These are phyloP conservation scores for Vicugna pacos DNA, from an alignment of 2,113 vertebrate genomes.

Conservation along the genomic window DNA sequence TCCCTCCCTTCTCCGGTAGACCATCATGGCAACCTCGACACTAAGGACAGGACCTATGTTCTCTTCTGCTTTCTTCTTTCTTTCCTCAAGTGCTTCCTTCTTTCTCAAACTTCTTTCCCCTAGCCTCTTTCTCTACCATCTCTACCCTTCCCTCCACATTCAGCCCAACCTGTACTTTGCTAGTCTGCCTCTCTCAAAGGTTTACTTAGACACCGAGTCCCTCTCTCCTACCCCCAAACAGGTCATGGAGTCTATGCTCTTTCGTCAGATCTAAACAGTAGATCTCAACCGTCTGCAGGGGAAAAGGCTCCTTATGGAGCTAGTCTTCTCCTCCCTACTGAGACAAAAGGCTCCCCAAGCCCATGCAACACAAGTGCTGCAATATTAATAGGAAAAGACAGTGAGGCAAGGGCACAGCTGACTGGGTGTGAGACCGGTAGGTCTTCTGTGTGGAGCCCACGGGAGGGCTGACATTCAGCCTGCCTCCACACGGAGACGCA, in stretches of 20 bases:
- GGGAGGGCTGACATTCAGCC: conserved; percentile 83
- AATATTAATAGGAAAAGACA: conserved; percentile 73
- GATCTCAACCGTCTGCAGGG: neutral
- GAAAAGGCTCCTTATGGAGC: neutral
- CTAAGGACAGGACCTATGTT: neutral
- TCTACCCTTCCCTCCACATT: neutral
- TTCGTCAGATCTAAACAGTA: neutral
- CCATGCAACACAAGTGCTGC: conserved; percentile 61
- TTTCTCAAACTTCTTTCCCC: neutral
- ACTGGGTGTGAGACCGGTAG: conserved; percentile 70
- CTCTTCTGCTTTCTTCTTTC: neutral
- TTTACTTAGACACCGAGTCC: neutral
- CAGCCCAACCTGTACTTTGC: neutral
- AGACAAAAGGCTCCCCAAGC: conserved; percentile 74
- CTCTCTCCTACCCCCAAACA: neutral
- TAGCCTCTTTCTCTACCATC: neutral
- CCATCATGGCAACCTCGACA: neutral
- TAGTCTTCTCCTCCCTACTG: conserved; percentile 61
- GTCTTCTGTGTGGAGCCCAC: conserved; percentile 60
- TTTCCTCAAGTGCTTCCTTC: neutral
- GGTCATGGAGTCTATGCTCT: neutral
- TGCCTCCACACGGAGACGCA: conserved; percentile 75
- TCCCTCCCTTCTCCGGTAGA: neutral
- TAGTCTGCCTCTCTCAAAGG: neutral
- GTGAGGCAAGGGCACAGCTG: conserved; percentile 57